phyloP scores from a whole-genome alignment of 2,113 vertebrate genomes.

The Tinamus guttatus region DNA sequence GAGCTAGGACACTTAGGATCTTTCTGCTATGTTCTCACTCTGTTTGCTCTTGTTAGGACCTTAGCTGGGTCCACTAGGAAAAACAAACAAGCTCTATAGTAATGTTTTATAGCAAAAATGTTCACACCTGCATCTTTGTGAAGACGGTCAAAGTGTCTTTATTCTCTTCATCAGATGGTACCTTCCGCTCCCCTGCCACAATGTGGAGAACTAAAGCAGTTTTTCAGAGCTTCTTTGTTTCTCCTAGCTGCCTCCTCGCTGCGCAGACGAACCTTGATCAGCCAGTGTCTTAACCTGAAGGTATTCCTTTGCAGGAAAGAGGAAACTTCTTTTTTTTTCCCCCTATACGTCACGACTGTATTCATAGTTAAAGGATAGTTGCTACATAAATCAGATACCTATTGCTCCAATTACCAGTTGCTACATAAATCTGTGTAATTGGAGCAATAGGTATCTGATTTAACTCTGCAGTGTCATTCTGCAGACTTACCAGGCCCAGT shows the following conservation, averaged over 20 bases:
- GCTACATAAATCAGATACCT: neutral
- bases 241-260: neutral
- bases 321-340: neutral
- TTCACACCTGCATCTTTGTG: neutral
- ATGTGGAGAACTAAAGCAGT: neutral
- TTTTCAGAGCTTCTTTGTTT: neutral
- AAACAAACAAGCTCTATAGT: neutral
- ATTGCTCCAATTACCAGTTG: no score
- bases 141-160: neutral
- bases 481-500: neutral
- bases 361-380: neutral
- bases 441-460: neutral
- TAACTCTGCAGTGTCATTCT: neutral
- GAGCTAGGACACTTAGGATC: neutral
- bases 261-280: neutral
- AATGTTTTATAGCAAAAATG: neutral
- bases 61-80: neutral
- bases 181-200: neutral
- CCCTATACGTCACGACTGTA: neutral
- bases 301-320: neutral
- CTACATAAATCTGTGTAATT: neutral
- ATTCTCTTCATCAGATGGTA: neutral
- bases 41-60: neutral
- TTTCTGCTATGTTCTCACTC: neutral
- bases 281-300: neutral